phyloP scores from a whole-genome alignment of 2,113 vertebrate species.

The Recurvirostra avosetta region DNA sequence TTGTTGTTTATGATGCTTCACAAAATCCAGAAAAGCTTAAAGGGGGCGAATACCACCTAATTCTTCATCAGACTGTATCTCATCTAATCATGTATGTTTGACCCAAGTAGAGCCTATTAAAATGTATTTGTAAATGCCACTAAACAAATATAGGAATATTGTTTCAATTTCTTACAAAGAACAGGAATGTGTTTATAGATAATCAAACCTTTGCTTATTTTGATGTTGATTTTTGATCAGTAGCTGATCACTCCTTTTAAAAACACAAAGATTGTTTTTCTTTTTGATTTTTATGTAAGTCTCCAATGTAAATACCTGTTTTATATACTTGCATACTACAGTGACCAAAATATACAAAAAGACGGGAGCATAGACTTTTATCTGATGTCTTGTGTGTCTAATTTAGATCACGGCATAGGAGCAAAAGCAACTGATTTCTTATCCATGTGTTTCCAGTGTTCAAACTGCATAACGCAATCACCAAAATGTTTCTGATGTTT shows the following conservation, averaged over 20 bases:
- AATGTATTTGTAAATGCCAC: not conserved
- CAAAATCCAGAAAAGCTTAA: not conserved
- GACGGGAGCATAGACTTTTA: not conserved
- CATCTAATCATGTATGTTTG: not conserved
- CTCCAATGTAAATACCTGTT: not conserved
- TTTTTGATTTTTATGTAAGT: not conserved
- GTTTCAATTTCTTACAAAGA: not conserved
- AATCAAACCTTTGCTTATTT: not conserved
- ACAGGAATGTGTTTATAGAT: not conserved
- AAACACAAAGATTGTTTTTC: not conserved
- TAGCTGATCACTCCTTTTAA: not conserved
- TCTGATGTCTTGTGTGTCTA: not conserved
- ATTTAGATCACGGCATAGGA: not conserved
- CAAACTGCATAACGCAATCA: not conserved
- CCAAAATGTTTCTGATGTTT: not conserved
- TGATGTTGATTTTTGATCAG: not conserved
- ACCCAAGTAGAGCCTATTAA: not conserved
- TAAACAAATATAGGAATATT: not conserved
- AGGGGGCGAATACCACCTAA: not conserved
- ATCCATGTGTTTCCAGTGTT: not conserved
- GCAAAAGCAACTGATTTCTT: not conserved
- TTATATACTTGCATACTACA: not conserved
- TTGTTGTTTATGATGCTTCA: not conserved
- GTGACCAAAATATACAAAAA: not conserved
- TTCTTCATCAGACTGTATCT: not conserved